phyloP scores from a whole-genome alignment of 64 coral and sea anemone genomes.

The Acropora yongei region DNA sequence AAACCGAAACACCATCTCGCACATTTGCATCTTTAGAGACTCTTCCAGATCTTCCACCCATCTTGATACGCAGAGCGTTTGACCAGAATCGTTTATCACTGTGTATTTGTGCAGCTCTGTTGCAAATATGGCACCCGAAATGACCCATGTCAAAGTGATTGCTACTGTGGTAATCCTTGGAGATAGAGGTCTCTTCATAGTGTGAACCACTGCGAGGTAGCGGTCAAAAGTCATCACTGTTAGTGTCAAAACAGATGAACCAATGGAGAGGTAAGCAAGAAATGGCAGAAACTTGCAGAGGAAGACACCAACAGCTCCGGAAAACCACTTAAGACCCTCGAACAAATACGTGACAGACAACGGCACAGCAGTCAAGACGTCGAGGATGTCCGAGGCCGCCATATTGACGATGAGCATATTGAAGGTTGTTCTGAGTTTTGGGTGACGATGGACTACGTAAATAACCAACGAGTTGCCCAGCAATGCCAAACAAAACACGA shows the following conservation, averaged over 20 bases:
- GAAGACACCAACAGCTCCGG: conserved; percentile 45
- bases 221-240: conserved; percentile 80
- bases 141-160: conserved; percentile 65
- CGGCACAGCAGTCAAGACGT: conserved; percentile 64
- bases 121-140: conserved; percentile 58
- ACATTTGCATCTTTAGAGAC: conserved; percentile 2
- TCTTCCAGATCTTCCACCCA: conserved; percentile 54
- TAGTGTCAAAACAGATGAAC: conserved; percentile 73
- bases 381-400: conserved; percentile 76
- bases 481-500: conserved; percentile 62
- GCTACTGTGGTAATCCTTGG: conserved; percentile 39
- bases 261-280: conserved; percentile 57
- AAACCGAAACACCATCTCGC: conserved; percentile 76
- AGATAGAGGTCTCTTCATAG: conserved; percentile 70
- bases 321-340: conserved; percentile 32
- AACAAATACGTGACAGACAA: conserved; percentile 24
- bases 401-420: conserved; percentile 88
- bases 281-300: conserved; percentile 63
- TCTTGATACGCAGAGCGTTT: conserved; percentile 17
- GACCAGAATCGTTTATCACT: background rate
- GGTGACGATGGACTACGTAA: conserved; percentile 73
- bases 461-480: conserved; percentile 77
- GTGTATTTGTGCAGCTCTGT: conserved; percentile 69
- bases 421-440: conserved; percentile 75
- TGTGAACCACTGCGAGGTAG: conserved; percentile 88